Evolutionary conservation across 2,113 vertebrate species (phyloP).

Genomic region (Hydropotes inermis): DNA sequence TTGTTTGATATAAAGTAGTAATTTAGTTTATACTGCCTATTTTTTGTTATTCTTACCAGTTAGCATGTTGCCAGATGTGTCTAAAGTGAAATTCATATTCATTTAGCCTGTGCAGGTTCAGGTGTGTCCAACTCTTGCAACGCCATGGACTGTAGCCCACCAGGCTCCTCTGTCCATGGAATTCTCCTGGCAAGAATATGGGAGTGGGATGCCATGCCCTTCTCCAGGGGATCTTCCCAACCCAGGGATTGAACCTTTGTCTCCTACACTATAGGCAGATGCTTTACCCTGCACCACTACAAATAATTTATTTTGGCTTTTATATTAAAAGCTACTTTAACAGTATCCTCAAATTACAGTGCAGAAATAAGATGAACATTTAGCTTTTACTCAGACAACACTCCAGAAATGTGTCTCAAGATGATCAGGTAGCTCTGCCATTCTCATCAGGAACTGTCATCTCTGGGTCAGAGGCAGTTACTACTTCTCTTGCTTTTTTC

Average conservation of each 20-base stretch:
- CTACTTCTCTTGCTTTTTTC: conserved; percentile 13
- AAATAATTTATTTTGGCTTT: neutral
- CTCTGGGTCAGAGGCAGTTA: neutral
- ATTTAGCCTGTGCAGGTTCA: neutral
- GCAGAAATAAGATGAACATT: neutral
- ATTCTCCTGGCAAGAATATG: neutral
- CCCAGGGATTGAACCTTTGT: neutral
- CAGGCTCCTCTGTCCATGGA: neutral
- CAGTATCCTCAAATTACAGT: neutral
- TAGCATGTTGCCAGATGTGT: neutral
- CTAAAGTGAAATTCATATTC: neutral
- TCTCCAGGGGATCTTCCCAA: neutral
- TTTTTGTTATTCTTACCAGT: neutral
- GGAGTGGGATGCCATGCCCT: neutral
- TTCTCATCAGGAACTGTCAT: neutral
- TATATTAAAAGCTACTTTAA: neutral
- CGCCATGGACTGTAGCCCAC: neutral
- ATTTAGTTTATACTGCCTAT: neutral
- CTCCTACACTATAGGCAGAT: neutral
- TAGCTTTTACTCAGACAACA: neutral
- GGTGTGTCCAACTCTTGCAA: neutral
- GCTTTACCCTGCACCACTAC: neutral
- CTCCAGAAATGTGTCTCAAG: neutral
- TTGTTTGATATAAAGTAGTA: neutral
- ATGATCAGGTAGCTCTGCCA: neutral